Base-by-base conservation (phyloP, 2,797 vertebrate species). In the Karalla daura region DNA sequence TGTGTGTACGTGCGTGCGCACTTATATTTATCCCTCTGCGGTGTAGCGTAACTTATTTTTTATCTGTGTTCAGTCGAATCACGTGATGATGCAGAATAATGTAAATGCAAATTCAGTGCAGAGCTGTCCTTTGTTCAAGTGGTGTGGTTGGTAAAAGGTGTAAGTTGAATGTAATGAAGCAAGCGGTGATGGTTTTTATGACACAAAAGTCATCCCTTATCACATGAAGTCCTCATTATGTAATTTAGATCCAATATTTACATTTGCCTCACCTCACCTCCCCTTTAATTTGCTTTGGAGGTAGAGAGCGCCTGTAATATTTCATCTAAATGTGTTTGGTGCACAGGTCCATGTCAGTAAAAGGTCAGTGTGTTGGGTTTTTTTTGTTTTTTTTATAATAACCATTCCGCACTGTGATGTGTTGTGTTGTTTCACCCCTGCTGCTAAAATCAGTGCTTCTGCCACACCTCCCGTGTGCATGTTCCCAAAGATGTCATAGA, bases 171-270 rank as follows among this genome's bases (percentile, higher is more conserved):
- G 83, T 86, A 68, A 73, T 62, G 33, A 79, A 78, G 53, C 61
- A 62, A 81, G 76, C 82, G 44, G 80, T 79, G 24, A 67, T 45
- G 37, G 56, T 89, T 88, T 91, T 91, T 90, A 87, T 86, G 86
- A 80, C 80, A 80, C 83, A 78, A 84, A 91, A 89, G 78, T 84
- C 83, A 69, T 86, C 74, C 81, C 79, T 89, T 92, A 91, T 89
- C 76, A 51, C 70, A 68, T 53, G 76, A 84, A 76, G 82, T 82
- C 83, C 63, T 82, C 74, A 69, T 92, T 87, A 87, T 89, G 73
- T 91, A 84, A 90, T 85, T 81, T 81, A 85, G 82, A 80, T 84
- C 87, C 88, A 93, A 94, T 93, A 93, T 94, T 93, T 90, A 84
- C 90, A 73, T 80, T 84, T 71, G 74, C 80, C 74, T 52, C 52